These are phyloP conservation scores for Latrodectus elegans DNA, from an alignment of 2,888 invertebrate species.

Conservation along the genomic window DNA sequence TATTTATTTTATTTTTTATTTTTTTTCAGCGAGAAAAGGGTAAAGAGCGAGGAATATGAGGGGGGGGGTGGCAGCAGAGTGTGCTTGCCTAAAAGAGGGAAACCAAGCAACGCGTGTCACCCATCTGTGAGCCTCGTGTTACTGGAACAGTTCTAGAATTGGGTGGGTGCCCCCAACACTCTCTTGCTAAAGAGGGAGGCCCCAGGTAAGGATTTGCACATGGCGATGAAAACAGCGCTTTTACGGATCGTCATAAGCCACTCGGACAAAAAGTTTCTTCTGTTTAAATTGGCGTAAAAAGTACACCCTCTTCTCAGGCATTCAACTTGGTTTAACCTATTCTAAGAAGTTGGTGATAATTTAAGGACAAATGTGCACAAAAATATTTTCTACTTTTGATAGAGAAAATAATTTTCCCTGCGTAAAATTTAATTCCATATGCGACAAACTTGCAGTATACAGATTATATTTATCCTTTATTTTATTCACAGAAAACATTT, in stretches of 20 bases:
- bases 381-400: too few relatives aligned
- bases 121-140: constrained; percentile 60
- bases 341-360: too few relatives aligned
- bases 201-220: constrained; percentile 31
- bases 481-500: too few relatives aligned
- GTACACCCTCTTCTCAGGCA: too few relatives aligned
- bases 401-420: too few relatives aligned
- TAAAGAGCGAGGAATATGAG: neutral
- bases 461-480: too few relatives aligned
- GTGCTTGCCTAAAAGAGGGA: constrained; percentile 4
- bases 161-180: neutral
- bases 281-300: too few relatives aligned
- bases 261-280: too few relatives aligned
- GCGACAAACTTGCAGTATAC: too few relatives aligned
- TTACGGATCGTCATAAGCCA: neutral
- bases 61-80: neutral
- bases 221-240: constrained; percentile 16
- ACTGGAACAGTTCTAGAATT: constrained; percentile 45
- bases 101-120: constrained; percentile 49
- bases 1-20: neutral
- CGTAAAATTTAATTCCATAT: too few relatives aligned
- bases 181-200: constrained; percentile 32
- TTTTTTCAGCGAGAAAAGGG: neutral
- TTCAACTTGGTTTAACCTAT: too few relatives aligned
- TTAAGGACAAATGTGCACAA: too few relatives aligned